These are phyloP conservation scores for Enteromius mattozi DNA, from an alignment of 2,797 vertebrate species.

Conservation along the genomic window DNA sequence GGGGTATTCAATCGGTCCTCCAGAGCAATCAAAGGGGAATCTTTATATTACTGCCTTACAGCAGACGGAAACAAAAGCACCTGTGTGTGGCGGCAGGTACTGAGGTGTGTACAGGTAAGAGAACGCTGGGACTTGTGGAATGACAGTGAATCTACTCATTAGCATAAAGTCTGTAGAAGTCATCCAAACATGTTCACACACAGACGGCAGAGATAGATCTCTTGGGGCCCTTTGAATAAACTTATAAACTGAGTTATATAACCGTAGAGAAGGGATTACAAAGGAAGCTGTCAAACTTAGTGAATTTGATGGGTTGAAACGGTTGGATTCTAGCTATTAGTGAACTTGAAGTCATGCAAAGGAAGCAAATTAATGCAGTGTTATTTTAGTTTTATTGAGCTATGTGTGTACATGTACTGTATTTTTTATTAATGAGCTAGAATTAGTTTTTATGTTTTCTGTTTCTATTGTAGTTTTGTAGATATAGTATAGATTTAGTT, in stretches of 20 bases:
- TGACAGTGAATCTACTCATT: neutral
- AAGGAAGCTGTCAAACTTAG: neutral
- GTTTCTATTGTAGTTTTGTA: no score
- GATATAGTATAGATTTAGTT: no score
- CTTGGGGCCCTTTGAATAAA: conserved; percentile 7
- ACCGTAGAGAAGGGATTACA: neutral
- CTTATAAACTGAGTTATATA: conserved; percentile 4
- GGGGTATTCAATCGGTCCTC: conserved; percentile 4
- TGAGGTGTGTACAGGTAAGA: neutral
- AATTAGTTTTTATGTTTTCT: neutral
- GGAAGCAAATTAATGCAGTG: neutral
- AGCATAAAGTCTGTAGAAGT: conserved; percentile 26
- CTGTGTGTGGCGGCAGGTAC: neutral
- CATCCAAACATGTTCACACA: neutral
- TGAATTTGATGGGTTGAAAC: neutral
- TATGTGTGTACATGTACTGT: neutral
- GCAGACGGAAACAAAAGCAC: neutral
- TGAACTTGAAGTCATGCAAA: neutral
- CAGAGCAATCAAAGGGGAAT: neutral
- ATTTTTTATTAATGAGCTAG: neutral
- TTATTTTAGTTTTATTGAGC: neutral
- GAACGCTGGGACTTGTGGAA: conserved; percentile 8
- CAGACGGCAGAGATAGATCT: neutral
- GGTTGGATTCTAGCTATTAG: neutral
- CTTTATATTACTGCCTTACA: conserved; percentile 12